Evolutionary conservation across 1,140 invertebrate species (phyloP).

Genomic region (Conus betulinus): DNA sequence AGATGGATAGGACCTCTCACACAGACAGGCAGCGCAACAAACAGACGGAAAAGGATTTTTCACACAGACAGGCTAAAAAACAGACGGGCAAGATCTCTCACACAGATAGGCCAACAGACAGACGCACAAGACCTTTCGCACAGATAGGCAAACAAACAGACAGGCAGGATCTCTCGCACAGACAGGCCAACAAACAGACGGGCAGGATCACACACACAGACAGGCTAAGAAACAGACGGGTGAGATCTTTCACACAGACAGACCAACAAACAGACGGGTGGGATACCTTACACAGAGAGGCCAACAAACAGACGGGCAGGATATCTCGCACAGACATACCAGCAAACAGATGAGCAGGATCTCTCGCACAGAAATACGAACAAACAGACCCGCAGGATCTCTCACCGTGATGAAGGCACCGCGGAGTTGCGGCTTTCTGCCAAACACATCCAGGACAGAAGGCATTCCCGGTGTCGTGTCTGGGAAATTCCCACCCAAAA

Average conservation of each 20-base stretch:
- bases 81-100: neutral
- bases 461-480: constrained; percentile 65
- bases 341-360: neutral
- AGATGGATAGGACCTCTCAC: neutral
- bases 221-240: too few species aligned
- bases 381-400: neutral
- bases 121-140: too few species aligned
- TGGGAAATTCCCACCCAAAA: constrained; percentile 81
- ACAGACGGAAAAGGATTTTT: neutral
- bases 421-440: constrained; percentile 64
- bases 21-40: neutral
- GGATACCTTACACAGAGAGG: too few species aligned
- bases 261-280: too few species aligned
- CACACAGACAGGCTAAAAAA: neutral
- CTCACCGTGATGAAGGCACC: constrained; percentile 68
- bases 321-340: neutral
- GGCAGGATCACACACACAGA: too few species aligned
- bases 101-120: too few species aligned
- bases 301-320: neutral
- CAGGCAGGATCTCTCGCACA: too few species aligned
- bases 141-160: too few species aligned
- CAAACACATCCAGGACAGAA: constrained; percentile 67
- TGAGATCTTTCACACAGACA: too few species aligned
- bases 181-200: too few species aligned
- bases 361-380: neutral